Evolutionary conservation across 2,113 vertebrate species (phyloP), one percentile per base, ranked within the genome.

Genomic region (Halcyon senegalensis): DNA sequence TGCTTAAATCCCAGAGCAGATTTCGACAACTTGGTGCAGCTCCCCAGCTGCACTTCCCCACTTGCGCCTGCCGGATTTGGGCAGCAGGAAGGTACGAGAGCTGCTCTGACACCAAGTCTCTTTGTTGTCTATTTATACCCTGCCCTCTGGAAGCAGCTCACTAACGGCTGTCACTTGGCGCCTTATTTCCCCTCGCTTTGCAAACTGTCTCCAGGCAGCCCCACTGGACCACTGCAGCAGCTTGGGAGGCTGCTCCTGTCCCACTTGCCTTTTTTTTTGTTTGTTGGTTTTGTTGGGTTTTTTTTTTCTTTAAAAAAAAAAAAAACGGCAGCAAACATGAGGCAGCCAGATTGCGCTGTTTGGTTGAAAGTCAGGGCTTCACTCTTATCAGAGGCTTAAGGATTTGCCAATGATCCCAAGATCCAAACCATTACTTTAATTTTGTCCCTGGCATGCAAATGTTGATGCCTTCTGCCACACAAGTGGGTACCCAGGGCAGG

Each of bases 71-170:
- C 83, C 28, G 3, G 78, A 74, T 58, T 92, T 76, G 78, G 84
- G 68, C 90, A 93, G 79, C 79, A 69, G 82, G 90, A 92, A 87
- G 76, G 88, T 90, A 83, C 6, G 0, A 91, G 94, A 30, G 9
- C 85, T 93, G 76, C 88, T 86, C 76, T 87, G 93, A 94, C 92
- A 90, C 88, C 58, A 35, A 74, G 96, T 88, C 85, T 88, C 85
- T 96, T 96, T 96, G 94, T 96, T 95, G 92, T 94, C 93, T 97
- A 97, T 97, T 97, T 97, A 96, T 97, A 96, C 51, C 75, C 90
- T 89, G 75, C 33, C 72, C 93, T 92, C 96, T 93, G 80, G 79
- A 93, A 96, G 37, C 83, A 7, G 87, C 76, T 96, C n/a, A 2
- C 93, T 74, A 77, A 90, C 76, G 64, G 82, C 95, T 96, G 93